Evolutionary conservation across 2,113 vertebrate species (phyloP).

Genomic region (Agapornis roseicollis): DNA sequence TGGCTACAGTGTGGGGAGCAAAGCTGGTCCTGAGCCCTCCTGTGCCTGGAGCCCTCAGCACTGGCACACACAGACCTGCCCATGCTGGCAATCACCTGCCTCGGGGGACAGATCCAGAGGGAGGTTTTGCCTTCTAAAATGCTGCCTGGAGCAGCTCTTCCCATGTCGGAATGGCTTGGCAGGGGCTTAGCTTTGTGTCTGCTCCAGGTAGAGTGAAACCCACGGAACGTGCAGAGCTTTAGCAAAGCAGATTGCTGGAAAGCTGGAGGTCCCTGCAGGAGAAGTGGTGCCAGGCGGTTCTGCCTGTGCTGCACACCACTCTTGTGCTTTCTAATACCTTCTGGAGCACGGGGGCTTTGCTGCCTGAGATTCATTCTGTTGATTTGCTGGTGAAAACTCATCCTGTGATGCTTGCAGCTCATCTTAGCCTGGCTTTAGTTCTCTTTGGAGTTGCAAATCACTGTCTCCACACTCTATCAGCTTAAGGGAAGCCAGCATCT

Average conservation of each 20-base stretch:
- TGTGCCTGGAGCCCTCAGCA: neutral
- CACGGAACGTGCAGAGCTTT: neutral
- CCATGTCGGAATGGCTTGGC: neutral
- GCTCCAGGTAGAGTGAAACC: neutral
- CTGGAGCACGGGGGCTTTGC: conserved; percentile 6
- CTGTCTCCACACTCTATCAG: neutral
- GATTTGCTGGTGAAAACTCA: conserved; percentile 27
- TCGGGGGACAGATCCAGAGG: neutral
- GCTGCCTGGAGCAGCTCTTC: neutral
- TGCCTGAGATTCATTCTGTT: neutral
- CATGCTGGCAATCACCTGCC: neutral
- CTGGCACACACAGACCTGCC: neutral
- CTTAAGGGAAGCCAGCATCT: neutral
- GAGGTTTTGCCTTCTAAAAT: neutral
- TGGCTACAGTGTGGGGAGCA: neutral
- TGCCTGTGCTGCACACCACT: neutral
- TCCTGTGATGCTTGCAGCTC: neutral
- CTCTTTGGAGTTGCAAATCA: conserved; percentile 24
- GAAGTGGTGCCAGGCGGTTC: neutral
- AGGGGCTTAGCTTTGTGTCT: neutral
- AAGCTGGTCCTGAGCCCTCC: neutral
- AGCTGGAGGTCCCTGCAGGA: neutral
- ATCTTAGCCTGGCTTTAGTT: conserved; percentile 2
- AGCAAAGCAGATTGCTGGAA: conserved; percentile 23
- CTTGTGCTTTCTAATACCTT: conserved; percentile 12